These are phyloP conservation scores for Gastrophryne carolinensis DNA, from an alignment of 2,797 vertebrate genomes.

Conservation along the genomic window DNA sequence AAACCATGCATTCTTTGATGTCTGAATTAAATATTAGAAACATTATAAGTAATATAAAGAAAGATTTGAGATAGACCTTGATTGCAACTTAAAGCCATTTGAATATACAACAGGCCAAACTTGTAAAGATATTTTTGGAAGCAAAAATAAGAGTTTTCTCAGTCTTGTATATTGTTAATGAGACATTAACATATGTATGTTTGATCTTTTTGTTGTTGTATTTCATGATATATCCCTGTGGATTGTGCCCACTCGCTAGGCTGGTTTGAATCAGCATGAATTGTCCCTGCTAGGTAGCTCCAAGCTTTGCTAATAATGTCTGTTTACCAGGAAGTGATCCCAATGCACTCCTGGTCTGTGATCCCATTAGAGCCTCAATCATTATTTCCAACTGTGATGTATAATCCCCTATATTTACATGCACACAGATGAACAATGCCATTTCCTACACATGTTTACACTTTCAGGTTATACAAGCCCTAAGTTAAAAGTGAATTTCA, in stretches of 20 bases:
- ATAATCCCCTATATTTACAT: constrained; percentile 30
- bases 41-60: too few relatives aligned
- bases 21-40: too few relatives aligned
- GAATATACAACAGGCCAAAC: background rate
- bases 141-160: too few relatives aligned
- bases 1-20: constrained; percentile 53
- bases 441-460: constrained; percentile 28
- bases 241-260: constrained; percentile 20
- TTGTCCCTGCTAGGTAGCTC: background rate
- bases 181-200: background rate
- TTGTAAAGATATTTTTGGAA: too few relatives aligned
- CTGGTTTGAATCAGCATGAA: background rate
- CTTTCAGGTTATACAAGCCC: background rate
- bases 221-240: background rate
- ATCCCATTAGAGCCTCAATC: constrained; percentile 43
- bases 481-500: constrained; percentile 19
- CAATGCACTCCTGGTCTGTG: constrained; percentile 10
- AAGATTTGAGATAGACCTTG: too few relatives aligned
- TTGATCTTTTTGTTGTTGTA: background rate
- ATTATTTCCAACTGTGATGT: constrained; percentile 33
- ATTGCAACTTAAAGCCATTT: background rate
- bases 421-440: constrained; percentile 17
- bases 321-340: constrained; percentile 43
- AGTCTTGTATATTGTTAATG: background rate
- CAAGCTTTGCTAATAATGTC: constrained; percentile 8